Evolutionary conservation across 2,113 vertebrate genomes (phyloP), one percentile per base, ranked within the genome.

Genomic region (Acanthisitta chloris): DNA sequence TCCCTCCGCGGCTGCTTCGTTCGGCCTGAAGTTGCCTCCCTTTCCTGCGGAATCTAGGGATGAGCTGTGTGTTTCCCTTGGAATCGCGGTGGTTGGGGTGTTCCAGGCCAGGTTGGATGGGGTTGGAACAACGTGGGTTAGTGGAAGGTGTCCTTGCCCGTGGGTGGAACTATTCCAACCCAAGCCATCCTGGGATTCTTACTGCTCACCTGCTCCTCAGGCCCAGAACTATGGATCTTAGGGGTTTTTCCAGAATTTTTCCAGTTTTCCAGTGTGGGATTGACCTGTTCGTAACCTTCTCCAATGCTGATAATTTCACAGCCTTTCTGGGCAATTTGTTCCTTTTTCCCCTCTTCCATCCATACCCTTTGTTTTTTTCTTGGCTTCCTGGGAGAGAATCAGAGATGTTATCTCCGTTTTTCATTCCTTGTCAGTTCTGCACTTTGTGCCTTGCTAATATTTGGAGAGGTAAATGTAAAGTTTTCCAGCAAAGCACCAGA

Each of bases 31-130:
- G 9, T 1, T 34, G 65, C 1, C 14, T 90, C 40, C 8, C 40
- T 25, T 64, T 42, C 7, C 18, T 36, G 9, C 45, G 1, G 5
- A 8, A 23, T 0, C 0, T 2, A 1, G 1, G 28, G 31, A 13
- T 20, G 45, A 36, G n/a, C 3, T 14, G 40, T 16, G 10, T 43
- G 13, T 40, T 81, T 77, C 15, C 24, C n/a, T 11, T 8, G 46
- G 10, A 19, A 24, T 4, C 3, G 10, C 1, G 42, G 6, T 25
- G 2, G 8, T n/a, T 28, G 69, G 51, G 74, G 45, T 20, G 45
- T 2, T 69, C 59, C 2, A 28, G 67, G 66, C 66, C 67, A 5
- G 31, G 14, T 1, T 28, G 48, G 85, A 40, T 10, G 0, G 29
- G 46, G 48, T 62, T 8, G 85, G 49, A 65, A 51, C 58, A 33